These are phyloP conservation scores for Redunca redunca DNA, from an alignment of 2,113 vertebrate genomes.

Conservation along the genomic window DNA sequence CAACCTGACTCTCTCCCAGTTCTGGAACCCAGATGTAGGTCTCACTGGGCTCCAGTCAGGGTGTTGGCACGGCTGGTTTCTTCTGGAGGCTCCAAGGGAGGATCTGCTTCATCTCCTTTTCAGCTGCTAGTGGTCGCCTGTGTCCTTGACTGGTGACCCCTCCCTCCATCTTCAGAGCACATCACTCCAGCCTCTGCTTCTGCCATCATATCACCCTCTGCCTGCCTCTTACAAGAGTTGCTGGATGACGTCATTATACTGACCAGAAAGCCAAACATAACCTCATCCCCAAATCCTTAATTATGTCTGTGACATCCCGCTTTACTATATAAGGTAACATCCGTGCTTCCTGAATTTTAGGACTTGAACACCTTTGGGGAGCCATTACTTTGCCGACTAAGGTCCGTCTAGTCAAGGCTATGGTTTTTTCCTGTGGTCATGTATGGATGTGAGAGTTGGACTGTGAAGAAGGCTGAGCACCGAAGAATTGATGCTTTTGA, in stretches of 20 bases:
- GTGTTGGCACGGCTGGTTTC: background rate
- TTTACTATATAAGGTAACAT: background rate
- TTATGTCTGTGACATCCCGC: background rate
- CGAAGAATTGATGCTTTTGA: too few relatives aligned
- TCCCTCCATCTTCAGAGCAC: background rate
- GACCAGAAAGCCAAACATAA: background rate
- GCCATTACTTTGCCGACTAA: background rate
- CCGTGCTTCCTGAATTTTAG: background rate
- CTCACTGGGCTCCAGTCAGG: background rate
- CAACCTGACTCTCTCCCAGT: background rate
- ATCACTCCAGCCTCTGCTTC: background rate
- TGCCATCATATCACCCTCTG: fast-evolving
- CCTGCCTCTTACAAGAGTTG: background rate
- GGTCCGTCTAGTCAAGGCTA: too few relatives aligned
- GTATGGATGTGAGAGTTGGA: too few relatives aligned
- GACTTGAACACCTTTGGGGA: background rate
- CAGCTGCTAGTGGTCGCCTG: background rate
- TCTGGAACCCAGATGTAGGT: background rate
- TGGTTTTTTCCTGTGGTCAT: too few relatives aligned
- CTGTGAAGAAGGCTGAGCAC: too few relatives aligned
- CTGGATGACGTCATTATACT: background rate
- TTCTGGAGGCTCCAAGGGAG: background rate
- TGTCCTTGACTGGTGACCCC: background rate
- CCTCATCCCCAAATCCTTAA: background rate
- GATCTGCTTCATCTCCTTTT: background rate